Evolutionary conservation across 1,140 invertebrate genomes (phyloP), one percentile per base, ranked within the genome.

Genomic region (Ruditapes philippinarum): DNA sequence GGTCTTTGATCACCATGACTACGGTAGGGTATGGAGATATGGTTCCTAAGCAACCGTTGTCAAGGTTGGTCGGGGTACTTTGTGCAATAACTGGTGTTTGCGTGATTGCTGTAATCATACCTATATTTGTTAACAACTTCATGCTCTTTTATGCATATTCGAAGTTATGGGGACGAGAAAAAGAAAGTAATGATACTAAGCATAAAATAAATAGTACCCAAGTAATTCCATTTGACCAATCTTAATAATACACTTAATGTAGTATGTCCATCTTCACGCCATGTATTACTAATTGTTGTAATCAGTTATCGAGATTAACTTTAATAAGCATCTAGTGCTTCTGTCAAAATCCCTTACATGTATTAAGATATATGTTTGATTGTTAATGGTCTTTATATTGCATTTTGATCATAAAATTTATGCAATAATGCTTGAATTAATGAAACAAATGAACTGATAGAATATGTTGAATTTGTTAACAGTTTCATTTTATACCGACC

Each of bases 1-100:
- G 98, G 98, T 98, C 98, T n/a, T 96, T 99, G 94, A 98, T 99
- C 89, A 99, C 99, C 60, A 99, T 99, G 98, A 99, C 98, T 90
- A 99, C 99, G 0, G 98, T 99, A 36, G 98, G 98, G 28, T 99
- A 99, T 95, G 98, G 98, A 38, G 94, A 95, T 65, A 85, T 94
- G 12, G 45, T 60, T 38, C 92, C 92, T 12, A 91, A 70, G 80
- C 78, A 78, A n/a, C 36, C 54, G 4, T 82, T 94, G 51, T 95
- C 95, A 12, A 95, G 95, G 54, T 28, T 95, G 90, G 97, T 98
- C 25, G 98, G 98, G 0, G 97, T 97, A 0, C 95, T 98, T 0
- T 98, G 98, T 95, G 98, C 98, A 2, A 94, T 99, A 14, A 97
- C 98, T 17, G 98, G 98, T 25, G 98, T 98, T 51, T 96, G 99